These are phyloP conservation scores for Paragorgia papillata DNA, from an alignment of 92 coral and sea anemone species.

Conservation along the genomic window DNA sequence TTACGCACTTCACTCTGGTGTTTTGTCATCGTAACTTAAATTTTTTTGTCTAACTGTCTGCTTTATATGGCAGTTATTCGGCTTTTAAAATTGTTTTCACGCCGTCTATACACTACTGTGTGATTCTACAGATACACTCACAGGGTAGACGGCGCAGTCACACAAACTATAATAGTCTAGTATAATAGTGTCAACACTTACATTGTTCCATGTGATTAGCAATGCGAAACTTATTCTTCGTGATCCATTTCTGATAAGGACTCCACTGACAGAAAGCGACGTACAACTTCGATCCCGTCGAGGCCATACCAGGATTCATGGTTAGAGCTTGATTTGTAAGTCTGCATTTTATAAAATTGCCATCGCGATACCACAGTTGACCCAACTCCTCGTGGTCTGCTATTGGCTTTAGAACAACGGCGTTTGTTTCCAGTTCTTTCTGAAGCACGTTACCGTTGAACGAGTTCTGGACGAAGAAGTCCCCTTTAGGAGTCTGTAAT, in stretches of 20 bases:
- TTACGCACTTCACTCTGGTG: too few species aligned
- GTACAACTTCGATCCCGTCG: constrained; percentile 19
- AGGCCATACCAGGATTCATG: constrained; percentile 42
- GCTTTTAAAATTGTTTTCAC: too few species aligned
- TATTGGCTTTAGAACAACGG: constrained; percentile 12
- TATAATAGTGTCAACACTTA: too few species aligned
- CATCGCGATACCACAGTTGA: constrained; percentile 39
- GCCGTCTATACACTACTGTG: too few species aligned
- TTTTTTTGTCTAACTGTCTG: too few species aligned
- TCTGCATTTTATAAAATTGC: constrained; percentile 33
- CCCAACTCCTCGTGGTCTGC: neutral
- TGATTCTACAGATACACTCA: too few species aligned
- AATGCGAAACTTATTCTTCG: constrained; percentile 16
- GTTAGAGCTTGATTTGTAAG: constrained; percentile 29
- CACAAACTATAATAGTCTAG: too few species aligned
- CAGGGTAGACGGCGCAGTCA: too few species aligned
- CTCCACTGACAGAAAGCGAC: constrained; percentile 34
- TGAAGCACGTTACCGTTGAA: constrained; percentile 37
- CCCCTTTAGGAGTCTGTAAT: constrained; percentile 32
- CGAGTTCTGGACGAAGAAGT: constrained; percentile 14
- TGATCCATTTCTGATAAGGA: constrained; percentile 45
- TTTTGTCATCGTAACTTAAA: too few species aligned
- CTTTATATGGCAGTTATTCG: too few species aligned
- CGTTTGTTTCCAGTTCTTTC: constrained; percentile 24
- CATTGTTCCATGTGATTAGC: constrained; percentile 47